Evolutionary conservation across 2,113 vertebrate genomes (phyloP), one percentile per base, ranked within the genome.

Genomic region (Cisticola juncidis): DNA sequence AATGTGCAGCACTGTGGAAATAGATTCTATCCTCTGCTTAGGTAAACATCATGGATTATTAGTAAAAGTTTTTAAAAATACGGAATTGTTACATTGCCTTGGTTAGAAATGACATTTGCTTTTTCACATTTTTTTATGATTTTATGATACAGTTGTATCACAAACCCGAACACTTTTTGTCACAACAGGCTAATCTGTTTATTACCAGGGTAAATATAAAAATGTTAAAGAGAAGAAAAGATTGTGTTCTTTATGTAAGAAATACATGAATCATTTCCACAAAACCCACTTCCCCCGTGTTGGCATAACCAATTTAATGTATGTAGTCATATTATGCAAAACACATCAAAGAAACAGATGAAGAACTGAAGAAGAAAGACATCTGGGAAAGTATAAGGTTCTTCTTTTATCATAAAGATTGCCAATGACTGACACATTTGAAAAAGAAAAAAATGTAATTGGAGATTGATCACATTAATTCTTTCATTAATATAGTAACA

Each of bases 111-210:
- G n/a, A 25, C 22, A 53, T 60, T 48, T 90, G 20, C 9, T 88
- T 90, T 93, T 69, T 69, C 65, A 76, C n/a, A 88, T n/a, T n/a
- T n/a, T n/a, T n/a, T n/a, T n/a, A n/a, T n/a, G 20, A 48, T 92
- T 94, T 84, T 60, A 60, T 48, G 24, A 64, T 42, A 78, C 24
- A 51, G 64, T 23, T 71, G 19, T 12, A 9, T 86, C 35, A 66
- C 17, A 79, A 81, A 77, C 74, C 28, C 13, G 36, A 74, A 68
- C 28, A 44, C 38, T 45, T 79, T 33, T 73, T 79, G 61, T 51
- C 81, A 72, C 36, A 94, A 71, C 40, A 64, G n/a, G 40, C 25
- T 89, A 60, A 91, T 74, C 38, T 87, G n/a, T 88, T 87, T 74
- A 81, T 69, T 60, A 79, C 33, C 45, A 79, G n/a, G 24, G 48